Evolutionary conservation across 1,140 invertebrate genomes (phyloP), one percentile per base, ranked within the genome.

Genomic region (Hycleus cichorii): DNA sequence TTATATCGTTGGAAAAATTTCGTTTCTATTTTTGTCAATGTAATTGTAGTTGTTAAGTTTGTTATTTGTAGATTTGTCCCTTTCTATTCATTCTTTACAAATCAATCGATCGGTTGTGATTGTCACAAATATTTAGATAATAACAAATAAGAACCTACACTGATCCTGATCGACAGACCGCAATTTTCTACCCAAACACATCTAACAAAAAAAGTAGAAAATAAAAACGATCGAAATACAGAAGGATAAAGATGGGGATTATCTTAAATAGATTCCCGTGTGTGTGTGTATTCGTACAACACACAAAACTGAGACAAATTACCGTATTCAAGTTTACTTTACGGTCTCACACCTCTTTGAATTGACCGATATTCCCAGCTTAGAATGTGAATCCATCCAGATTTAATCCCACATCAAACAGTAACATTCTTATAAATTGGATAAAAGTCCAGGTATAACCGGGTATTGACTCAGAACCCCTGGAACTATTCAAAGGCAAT

Each of bases 401-500:
- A 32, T 32, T 32, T 32, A 3, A 45, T 49, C 3, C 38, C 24
- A 27, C 1, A 6, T 3, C 9, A 25, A 26, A 11, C 4, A n/a
- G 26, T 57, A 44, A 57, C 48, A 56, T 18, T 48, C 53, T 47
- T 25, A 42, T 39, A n/a, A 32, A 32, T 32, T 32, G 32, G 32
- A 32, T 32, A 32, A 32, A 32, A 32, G 32, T 32, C 1, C 32
- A 32, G 32, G 32, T 32, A 32, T 5, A 32, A 32, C 7, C 5
- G 9, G 1, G 32, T 47, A 49, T 44, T 57, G 47, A 49, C 48
- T 38, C 32, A 32, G 32, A 32, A 32, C 32, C 32, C 32, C 42
- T 7, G 39, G 46, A 25, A 49, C 58, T 54, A 53, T 59, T 59
- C 58, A 59, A 50, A n/a, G 51, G 58, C 58, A 59, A 59, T 59